phyloP scores from a whole-genome alignment of 2,113 vertebrate genomes.

The Leptosomus discolor region DNA sequence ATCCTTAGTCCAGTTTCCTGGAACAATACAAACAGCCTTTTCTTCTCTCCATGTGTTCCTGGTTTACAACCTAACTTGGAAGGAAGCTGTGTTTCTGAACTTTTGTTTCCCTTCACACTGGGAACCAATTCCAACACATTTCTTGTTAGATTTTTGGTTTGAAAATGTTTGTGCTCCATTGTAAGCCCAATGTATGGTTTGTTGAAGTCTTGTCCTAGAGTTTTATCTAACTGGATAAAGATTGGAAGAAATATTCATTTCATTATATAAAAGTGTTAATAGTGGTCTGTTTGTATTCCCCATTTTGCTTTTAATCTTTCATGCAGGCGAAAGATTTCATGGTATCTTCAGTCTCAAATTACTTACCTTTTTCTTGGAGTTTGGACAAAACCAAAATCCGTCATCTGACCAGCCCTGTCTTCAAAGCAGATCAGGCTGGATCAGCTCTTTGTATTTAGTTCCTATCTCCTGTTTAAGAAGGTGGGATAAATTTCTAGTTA shows the following conservation, averaged over 20 bases:
- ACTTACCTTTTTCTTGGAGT: not conserved
- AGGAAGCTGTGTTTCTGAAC: not conserved
- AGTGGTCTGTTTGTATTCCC: not conserved
- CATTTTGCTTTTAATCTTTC: not conserved
- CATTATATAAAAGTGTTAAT: not conserved
- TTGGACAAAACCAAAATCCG: not conserved
- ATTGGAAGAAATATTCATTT: not conserved
- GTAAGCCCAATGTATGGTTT: not conserved
- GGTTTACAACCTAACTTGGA: constrained; percentile 40
- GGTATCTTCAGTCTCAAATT: not conserved
- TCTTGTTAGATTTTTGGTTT: constrained; percentile 9
- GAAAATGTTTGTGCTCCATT: not conserved
- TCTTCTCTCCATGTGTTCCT: constrained; percentile 42
- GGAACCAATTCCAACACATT: not conserved
- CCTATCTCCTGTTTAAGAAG: not conserved
- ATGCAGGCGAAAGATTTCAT: not conserved
- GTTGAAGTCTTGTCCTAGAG: not conserved
- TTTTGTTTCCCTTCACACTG: not conserved
- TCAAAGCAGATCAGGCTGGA: not conserved
- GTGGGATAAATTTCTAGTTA: not conserved
- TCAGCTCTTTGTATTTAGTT: not conserved
- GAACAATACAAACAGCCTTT: constrained; percentile 8
- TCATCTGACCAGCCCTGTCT: not conserved
- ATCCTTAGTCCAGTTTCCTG: constrained; percentile 21
- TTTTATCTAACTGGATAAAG: not conserved